Percentiles rank a stretch among this genome's conserved stretches.
phyloP scores from a whole-genome alignment of 64 coral and sea anemone genomes.

The Dendronephthya gigantea region DNA sequence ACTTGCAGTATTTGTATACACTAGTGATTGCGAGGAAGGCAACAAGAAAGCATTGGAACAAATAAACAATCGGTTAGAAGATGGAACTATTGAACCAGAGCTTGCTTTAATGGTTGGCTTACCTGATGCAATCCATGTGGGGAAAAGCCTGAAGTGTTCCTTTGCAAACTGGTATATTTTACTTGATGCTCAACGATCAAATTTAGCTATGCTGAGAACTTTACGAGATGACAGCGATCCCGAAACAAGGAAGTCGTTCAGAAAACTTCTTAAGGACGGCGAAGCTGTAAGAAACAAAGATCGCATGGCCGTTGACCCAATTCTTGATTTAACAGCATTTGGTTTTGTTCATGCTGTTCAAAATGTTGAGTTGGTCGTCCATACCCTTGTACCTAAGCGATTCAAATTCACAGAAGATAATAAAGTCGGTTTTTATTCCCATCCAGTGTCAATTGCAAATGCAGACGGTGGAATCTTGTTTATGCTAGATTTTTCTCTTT shows the following conservation, averaged over 20 bases:
- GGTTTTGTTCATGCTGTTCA: conserved; percentile 16
- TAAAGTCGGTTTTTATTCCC: conserved; percentile 48
- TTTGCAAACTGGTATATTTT: conserved; percentile 54
- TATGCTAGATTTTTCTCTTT: conserved; percentile 50
- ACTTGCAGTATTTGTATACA: conserved; percentile 45
- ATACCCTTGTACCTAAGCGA: conserved; percentile 30
- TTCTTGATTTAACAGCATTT: conserved; percentile 46
- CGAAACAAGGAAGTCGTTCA: conserved; percentile 30
- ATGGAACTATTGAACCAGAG: conserved; percentile 45
- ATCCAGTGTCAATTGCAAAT: conserved; percentile 45
- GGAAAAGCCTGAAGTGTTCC: conserved; percentile 50
- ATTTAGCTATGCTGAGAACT: conserved; percentile 49
- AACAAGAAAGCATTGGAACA: conserved; percentile 55
- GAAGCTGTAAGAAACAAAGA: conserved; percentile 54
- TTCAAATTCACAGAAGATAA: conserved; percentile 68
- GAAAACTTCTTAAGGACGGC: conserved; percentile 46
- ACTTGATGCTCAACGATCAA: conserved; percentile 32
- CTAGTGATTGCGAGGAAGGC: conserved; percentile 43
- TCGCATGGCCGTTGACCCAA: conserved; percentile 50
- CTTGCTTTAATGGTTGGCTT: conserved; percentile 48
- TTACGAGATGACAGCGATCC: conserved; percentile 46
- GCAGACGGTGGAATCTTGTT: conserved; percentile 46
- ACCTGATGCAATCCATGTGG: conserved; percentile 41
- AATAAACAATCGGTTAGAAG: conserved; percentile 28
- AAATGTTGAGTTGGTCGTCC: conserved; percentile 28